phyloP scores from a whole-genome alignment of 2,888 invertebrate genomes.

The Neoascia interrupta region DNA sequence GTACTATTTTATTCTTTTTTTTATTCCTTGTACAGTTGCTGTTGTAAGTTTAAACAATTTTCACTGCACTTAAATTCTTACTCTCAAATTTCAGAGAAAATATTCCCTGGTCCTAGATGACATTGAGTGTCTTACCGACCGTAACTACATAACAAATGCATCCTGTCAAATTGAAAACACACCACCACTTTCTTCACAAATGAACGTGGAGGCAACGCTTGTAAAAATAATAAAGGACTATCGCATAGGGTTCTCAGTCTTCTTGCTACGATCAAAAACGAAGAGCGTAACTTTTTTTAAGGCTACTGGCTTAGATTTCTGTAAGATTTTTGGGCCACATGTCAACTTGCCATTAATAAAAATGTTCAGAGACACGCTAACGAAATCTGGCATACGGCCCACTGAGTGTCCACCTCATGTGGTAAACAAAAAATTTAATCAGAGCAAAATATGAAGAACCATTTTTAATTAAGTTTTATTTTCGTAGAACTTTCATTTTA shows the following conservation, averaged over 20 bases:
- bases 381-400: slow-evolving; percentile 4
- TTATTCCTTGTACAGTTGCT: neutral
- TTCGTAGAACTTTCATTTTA: slow-evolving; percentile 16
- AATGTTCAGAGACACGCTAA: neutral
- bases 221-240: neutral
- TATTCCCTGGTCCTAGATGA: neutral
- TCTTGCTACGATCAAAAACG: neutral
- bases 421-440: neutral
- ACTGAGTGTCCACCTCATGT: slow-evolving; percentile 4
- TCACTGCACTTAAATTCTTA: too few relatives aligned
- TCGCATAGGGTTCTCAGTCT: neutral
- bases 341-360: neutral
- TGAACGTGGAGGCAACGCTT: neutral
- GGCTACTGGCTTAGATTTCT: neutral
- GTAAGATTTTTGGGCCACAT: neutral
- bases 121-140: neutral
- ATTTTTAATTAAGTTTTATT: neutral
- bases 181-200: neutral
- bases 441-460: too few relatives aligned
- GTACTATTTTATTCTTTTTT: neutral
- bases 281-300: neutral
- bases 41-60: too few relatives aligned
- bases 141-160: neutral
- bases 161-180: neutral
- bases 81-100: neutral